Base-by-base conservation (phyloP, 2,888 invertebrate species). In the Ectemnius lituratus region DNA sequence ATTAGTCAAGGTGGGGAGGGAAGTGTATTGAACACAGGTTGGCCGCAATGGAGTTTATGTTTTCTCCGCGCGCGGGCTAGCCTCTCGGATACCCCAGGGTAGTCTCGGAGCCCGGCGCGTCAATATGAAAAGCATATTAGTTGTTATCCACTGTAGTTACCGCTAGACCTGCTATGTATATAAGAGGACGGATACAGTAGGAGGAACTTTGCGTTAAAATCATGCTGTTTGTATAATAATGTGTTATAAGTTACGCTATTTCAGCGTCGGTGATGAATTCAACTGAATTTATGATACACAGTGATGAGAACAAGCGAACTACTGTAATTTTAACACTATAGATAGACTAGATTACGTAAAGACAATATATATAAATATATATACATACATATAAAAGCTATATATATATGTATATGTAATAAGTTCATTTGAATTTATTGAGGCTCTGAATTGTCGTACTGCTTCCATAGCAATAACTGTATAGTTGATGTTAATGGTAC, bases 381-480 rank as follows among this genome's bases (percentile, higher is more conserved):
- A 75, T 59, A 46, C 23, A 47, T 47, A 59, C 27, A 65, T 18
- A 56, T 62, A 61, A 62, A 62, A 62, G 20, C 58, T 65, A 61
- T 46, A 27, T 27, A 4, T 67, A 37, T 72, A 67, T 47, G 66
- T 57, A 58, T 49, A 58, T 70, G 72, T 71, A 71, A 70, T 64
- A 79, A 83, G 80, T 87, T 87, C 86, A 80, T 84, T 89, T 87
- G 87, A 84, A 89, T 88, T 88, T 83, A 84, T 88, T 83, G 84
- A 76, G 84, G 81, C 83, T 81, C 87, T 86, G 87, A 88, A 87
- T 84, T 85, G 83, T 81, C 86, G 87, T 88, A 88, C 86, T 86
- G 88, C 89, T 89, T 89, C 87, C 87, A 88, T 88, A 89, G 89
- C 88, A 88, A 89, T 89, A 89, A 88, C 83, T 89, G 88, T 89